Percentiles rank a stretch among this genome's conserved stretches.
phyloP scores from a whole-genome alignment of 1,140 invertebrate genomes.

The Danaus melanippus region DNA sequence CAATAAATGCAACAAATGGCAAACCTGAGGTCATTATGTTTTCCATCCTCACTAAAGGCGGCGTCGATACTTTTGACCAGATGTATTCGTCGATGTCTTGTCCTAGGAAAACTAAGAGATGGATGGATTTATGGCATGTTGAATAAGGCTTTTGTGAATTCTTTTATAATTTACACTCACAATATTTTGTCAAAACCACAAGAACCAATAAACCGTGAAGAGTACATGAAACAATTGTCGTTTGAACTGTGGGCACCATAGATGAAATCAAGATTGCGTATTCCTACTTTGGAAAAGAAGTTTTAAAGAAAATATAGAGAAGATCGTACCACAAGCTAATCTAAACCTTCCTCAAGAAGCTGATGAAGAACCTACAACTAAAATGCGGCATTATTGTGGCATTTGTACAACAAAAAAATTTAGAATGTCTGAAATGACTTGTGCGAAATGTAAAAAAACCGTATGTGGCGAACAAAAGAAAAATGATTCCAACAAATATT shows the following conservation, averaged over 20 bases:
- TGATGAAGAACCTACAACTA: conserved; percentile 11
- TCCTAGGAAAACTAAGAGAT: conserved; percentile 11
- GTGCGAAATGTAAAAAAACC: conserved; percentile 13
- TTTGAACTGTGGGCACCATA: conserved; percentile 9
- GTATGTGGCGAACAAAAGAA: conserved; percentile 12
- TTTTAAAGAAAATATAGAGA: conserved; percentile 12
- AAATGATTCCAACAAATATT: conserved; percentile 9
- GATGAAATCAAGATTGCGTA: conserved; percentile 13
- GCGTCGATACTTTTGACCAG: conserved; percentile 37
- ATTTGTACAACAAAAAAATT: conserved; percentile 12
- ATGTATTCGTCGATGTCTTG: conserved; percentile 32
- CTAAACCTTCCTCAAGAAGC: conserved; percentile 5
- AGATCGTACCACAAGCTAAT: no score
- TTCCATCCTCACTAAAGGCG: conserved; percentile 15
- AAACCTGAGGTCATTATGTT: conserved; percentile 59
- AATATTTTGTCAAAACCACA: conserved; percentile 4
- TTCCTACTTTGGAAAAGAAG: conserved; percentile 11
- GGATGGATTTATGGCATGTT: conserved; percentile 1
- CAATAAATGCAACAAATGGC: conserved; percentile 18
- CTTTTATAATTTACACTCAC: conserved; percentile 8
- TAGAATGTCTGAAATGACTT: conserved; percentile 13
- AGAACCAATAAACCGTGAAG: conserved; percentile 3
- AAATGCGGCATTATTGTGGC: conserved; percentile 8
- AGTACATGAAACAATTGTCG: conserved; percentile 14
- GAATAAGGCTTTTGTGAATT: conserved; percentile 8